phyloP scores from a whole-genome alignment of 2,888 invertebrate species.

The Dendrolimus pini region DNA sequence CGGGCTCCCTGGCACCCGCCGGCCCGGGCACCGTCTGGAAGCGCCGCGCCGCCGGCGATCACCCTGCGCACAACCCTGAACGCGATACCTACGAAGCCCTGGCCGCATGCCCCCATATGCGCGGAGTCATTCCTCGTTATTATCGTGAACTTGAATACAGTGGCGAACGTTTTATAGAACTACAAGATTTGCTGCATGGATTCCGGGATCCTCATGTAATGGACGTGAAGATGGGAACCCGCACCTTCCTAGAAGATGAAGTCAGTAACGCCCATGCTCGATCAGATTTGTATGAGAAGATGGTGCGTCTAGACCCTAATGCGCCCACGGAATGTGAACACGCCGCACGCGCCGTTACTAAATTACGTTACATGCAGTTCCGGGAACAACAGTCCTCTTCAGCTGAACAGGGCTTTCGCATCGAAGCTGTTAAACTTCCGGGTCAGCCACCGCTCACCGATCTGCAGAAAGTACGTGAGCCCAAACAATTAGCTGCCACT shows the following conservation, averaged over 20 bases:
- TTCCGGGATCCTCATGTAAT: slow-evolving; percentile 96
- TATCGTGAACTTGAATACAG: slow-evolving; percentile 88
- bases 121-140: slow-evolving; percentile 88
- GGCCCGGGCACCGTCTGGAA: slow-evolving; percentile 97
- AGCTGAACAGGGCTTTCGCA: slow-evolving; percentile 94
- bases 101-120: slow-evolving; percentile 82
- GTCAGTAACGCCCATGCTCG: slow-evolving; percentile 91
- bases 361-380: slow-evolving; percentile 97
- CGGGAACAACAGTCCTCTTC: slow-evolving; percentile 96
- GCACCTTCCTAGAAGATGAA: slow-evolving; percentile 97
- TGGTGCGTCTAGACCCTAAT: slow-evolving; percentile 92
- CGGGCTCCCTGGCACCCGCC: slow-evolving; percentile 94
- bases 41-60: slow-evolving; percentile 84
- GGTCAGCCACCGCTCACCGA: slow-evolving; percentile 90
- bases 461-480: slow-evolving; percentile 89
- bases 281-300: slow-evolving; percentile 94
- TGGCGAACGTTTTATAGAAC: slow-evolving; percentile 92
- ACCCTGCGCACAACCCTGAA: slow-evolving; percentile 84
- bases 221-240: slow-evolving; percentile 97
- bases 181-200: slow-evolving; percentile 94
- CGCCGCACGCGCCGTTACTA: slow-evolving; percentile 89
- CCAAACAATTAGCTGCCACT: slow-evolving; percentile 83
- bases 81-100: slow-evolving; percentile 87
- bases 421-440: slow-evolving; percentile 95
- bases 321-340: slow-evolving; percentile 93